Percentiles rank a stretch among this genome's conserved stretches.
phyloP scores from a whole-genome alignment of 2,797 vertebrate species.

The Smutsia gigantea region DNA sequence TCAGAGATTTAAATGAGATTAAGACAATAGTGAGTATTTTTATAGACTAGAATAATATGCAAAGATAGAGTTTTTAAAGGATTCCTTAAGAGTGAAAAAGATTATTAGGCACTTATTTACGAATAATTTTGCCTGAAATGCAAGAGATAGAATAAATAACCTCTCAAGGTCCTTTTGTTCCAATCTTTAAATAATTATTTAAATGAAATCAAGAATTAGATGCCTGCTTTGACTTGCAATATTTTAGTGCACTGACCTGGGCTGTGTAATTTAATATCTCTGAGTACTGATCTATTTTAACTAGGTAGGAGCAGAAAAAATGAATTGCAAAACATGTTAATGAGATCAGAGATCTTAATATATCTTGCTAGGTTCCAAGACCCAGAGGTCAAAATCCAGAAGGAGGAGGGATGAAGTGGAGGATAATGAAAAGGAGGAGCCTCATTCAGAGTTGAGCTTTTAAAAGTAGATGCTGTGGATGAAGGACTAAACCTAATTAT shows the following conservation, averaged over 20 bases:
- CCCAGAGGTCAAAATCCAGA: slow-evolving; percentile 58
- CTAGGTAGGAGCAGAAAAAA: slow-evolving; percentile 58
- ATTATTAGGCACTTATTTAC: not conserved
- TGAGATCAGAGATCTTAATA: slow-evolving; percentile 72
- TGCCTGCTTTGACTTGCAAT: slow-evolving; percentile 54
- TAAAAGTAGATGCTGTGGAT: not conserved
- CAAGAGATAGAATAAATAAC: slow-evolving; percentile 20
- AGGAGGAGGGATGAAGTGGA: not conserved
- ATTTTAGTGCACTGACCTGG: slow-evolving; percentile 60
- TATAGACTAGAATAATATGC: not conserved
- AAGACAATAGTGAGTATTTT: slow-evolving; percentile 12
- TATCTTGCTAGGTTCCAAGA: slow-evolving; percentile 48
- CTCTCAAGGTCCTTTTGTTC: slow-evolving; percentile 59
- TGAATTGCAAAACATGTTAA: slow-evolving; percentile 74
- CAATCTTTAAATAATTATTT: slow-evolving; percentile 64
- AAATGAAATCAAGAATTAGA: slow-evolving; percentile 71
- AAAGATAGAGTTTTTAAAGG: not conserved
- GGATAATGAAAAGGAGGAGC: not conserved
- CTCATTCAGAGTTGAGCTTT: not conserved
- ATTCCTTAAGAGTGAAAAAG: not conserved
- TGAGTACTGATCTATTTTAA: slow-evolving; percentile 75
- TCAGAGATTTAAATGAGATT: not conserved
- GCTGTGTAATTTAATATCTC: slow-evolving; percentile 71
- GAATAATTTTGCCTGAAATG: slow-evolving; percentile 20
- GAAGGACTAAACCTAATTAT: not conserved